phyloP scores from a whole-genome alignment of 2,888 invertebrate species.

The Cantharis lateralis region DNA sequence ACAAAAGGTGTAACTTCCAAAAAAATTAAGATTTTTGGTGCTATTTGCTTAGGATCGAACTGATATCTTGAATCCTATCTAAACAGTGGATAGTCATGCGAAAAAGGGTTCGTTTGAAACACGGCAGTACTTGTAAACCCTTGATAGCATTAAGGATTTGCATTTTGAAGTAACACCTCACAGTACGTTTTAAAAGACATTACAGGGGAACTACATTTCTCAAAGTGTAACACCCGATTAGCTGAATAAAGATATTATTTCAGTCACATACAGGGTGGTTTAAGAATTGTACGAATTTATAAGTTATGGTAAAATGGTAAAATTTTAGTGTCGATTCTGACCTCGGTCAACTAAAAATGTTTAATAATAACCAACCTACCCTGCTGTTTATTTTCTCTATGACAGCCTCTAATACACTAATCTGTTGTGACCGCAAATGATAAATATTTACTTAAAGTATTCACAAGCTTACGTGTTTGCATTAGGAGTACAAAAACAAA shows the following conservation, averaged over 20 bases:
- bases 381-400: not conserved
- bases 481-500: not conserved
- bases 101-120: not conserved
- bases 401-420: not conserved
- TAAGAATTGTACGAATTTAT: no score
- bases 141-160: not conserved
- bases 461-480: not conserved
- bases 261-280: not conserved
- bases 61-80: not conserved
- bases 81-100: not conserved
- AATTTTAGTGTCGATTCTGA: no score
- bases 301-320: no score
- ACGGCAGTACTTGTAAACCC: not conserved
- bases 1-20: not conserved
- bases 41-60: not conserved
- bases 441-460: not conserved
- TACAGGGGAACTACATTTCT: not conserved
- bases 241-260: not conserved
- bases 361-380: no score
- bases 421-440: not conserved
- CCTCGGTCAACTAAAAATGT: no score
- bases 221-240: not conserved
- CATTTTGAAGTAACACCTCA: not conserved
- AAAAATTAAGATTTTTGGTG: not conserved
- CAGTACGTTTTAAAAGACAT: not conserved